Evolutionary conservation across 2,888 invertebrate genomes (phyloP), one percentile per base, ranked within the genome.

Genomic region (Strigamia crassipes): DNA sequence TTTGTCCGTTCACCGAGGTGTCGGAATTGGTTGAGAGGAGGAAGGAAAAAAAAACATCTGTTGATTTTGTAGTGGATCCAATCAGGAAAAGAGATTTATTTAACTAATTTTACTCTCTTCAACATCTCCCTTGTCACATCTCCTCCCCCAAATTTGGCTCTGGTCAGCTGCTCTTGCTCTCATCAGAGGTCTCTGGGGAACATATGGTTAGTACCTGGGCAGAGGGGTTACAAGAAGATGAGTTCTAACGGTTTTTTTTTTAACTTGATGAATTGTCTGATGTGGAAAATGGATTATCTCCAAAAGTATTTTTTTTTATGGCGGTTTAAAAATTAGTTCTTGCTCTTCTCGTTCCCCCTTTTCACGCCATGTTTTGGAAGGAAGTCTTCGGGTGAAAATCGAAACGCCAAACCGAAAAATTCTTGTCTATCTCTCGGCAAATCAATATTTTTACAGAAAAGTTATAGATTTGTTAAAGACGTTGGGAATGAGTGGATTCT

Each of bases 131-230:
- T 31, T 73, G 73, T 73, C 73, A 73, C 73, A 73, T 73, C 73
- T 73, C 73, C 73, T 73, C 73, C 73, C 73, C 73, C 73, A 73
- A 73, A 73, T 73, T 73, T 73, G 31, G 73, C 27, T 73, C 73
- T 73, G 73, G 73, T 73, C 73, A 73, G 73, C 73, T 73, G 73
- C 73, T 73, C 73, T 73, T 31, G 31, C 73, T 73, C 73, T 73
- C 73, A 73, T 73, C 73, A 73, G 73, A 73, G 73, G 73, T 73
- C 73, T 73, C 73, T 73, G 73, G 73, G 73, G 73, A 73, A 73
- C 73, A 73, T 73, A 73, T 73, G 73, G 73, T 73, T 73, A 73
- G 31, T 73, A 73, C 73, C 73, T 73, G 73, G n/a, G 73, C 73
- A 73, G 31, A 73, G 27, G 73, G 73, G 51, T 18, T 15, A 51